phyloP scores from a whole-genome alignment of 2,797 vertebrate genomes.

The Malacoctenus gilli region DNA sequence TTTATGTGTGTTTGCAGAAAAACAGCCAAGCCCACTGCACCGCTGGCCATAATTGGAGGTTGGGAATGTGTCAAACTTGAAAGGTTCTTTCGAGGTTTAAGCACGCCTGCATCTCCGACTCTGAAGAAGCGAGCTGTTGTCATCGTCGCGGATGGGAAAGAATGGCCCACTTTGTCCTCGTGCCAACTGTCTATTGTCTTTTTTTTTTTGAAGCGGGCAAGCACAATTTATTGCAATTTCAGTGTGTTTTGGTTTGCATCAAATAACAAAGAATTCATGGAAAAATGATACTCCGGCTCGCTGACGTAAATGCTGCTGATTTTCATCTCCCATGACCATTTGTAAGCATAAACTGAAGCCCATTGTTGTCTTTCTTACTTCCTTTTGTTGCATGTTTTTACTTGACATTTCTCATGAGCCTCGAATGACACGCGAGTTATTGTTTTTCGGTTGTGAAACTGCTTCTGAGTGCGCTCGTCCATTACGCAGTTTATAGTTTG shows the following conservation, averaged over 20 bases:
- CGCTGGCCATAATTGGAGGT: slow-evolving; percentile 10
- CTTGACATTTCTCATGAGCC: slow-evolving; percentile 31
- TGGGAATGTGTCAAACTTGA: slow-evolving; percentile 28
- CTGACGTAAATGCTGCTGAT: not conserved
- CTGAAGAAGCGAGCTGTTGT: slow-evolving; percentile 1
- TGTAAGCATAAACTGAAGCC: slow-evolving; percentile 13
- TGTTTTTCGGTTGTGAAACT: slow-evolving; percentile 56
- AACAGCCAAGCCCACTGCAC: slow-evolving; percentile 25
- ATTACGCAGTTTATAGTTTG: slow-evolving; percentile 49
- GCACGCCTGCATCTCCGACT: slow-evolving; percentile 4
- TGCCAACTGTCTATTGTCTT: not conserved
- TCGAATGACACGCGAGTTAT: slow-evolving; percentile 39
- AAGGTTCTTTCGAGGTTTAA: slow-evolving; percentile 18
- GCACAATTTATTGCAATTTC: not conserved
- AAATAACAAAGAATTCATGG: not conserved
- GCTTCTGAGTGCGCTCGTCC: slow-evolving; percentile 6
- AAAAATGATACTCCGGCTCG: slow-evolving; percentile 13
- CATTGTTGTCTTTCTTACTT: not conserved
- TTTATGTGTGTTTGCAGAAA: slow-evolving; percentile 48
- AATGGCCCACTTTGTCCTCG: slow-evolving; percentile 6
- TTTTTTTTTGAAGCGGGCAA: not conserved
- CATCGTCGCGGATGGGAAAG: not conserved
- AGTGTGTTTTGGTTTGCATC: not conserved
- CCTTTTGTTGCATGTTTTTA: slow-evolving; percentile 36
- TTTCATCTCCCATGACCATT: slow-evolving; percentile 18